Base-by-base conservation (phyloP, 2,888 invertebrate species). In the Drosophila fungiperda region DNA sequence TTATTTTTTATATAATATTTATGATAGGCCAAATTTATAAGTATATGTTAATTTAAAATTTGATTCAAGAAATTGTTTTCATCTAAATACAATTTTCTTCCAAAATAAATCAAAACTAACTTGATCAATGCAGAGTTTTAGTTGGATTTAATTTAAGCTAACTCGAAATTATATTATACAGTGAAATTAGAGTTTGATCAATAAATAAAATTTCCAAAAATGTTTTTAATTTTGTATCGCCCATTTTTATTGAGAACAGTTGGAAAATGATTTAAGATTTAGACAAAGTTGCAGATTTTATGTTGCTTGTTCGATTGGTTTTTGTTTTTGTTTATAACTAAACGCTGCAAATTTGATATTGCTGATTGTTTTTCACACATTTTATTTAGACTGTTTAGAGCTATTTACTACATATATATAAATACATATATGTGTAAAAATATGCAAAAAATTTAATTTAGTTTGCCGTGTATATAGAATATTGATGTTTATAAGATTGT, bases 241-340 rank as follows among this genome's bases (percentile, higher is more conserved):
- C 58, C 66, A 72, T 72, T 81, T 85, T 82, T 83, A 87, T 87
- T 85, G 78, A 85, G 82, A 87, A 87, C 75, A 87, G 53, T 66
- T 83, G 73, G 61, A 81, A 78, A 75, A 80, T 69, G 59, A 54
- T 73, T 72, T 83, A 55, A 55, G 45, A 54, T 64, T 36, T 54
- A 69, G 59, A 64, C 73, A 65, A 58, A 69, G 59, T 48, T 49
- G 53, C 35, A 64, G 58, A 53, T 70, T 66, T 63, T 52, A 12
- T 45, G 15, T 45, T 23, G 45, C 4, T 45, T 20, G 20, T 45
- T 45, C 26, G 49, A 53, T 33, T 40, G 40, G 5, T 23, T 53
- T 33, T 49, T 50, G 5, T 33, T 50, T 36, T 53, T 49, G 36
- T 29, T 42, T 15, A 29, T 49, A 76, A 65, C 75, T 87, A 80